phyloP scores from a whole-genome alignment of 2,797 vertebrate species.

The Sylvilagus floridanus region DNA sequence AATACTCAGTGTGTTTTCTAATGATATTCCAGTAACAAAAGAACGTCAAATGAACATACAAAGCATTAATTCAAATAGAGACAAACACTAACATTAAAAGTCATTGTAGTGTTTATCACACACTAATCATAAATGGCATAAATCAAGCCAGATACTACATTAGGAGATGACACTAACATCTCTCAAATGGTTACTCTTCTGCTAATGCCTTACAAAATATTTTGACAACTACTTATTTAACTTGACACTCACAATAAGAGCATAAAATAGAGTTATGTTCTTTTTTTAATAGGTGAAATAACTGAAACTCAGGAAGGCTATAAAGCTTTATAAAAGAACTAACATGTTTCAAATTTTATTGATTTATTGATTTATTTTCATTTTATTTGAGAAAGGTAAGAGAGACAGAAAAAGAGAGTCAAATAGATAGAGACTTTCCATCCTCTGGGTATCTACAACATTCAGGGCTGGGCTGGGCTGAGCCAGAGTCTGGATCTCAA shows the following conservation, averaged over 20 bases:
- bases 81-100: conserved; percentile 70
- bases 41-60: conserved; percentile 76
- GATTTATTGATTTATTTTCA: too few species aligned
- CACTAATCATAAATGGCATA: conserved; percentile 49
- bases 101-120: conserved; percentile 68
- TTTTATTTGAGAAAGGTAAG: too few species aligned
- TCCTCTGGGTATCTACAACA: too few species aligned
- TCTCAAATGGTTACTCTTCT: conserved; percentile 17
- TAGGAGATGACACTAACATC: conserved; percentile 57
- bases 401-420: too few species aligned
- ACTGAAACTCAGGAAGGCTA: not conserved
- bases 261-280: not conserved
- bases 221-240: conserved; percentile 43
- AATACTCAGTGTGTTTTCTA: conserved; percentile 65
- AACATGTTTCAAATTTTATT: too few species aligned
- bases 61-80: conserved; percentile 67
- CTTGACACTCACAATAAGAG: not conserved
- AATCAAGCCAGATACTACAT: conserved; percentile 54
- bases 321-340: not conserved
- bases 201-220: conserved; percentile 6
- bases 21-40: conserved; percentile 81
- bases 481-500: too few species aligned
- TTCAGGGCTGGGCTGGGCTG: too few species aligned
- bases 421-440: too few species aligned
- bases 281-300: conserved; percentile 33